Evolutionary conservation across 2,797 vertebrate species (phyloP).

Genomic region (Pangasius larnaudii): DNA sequence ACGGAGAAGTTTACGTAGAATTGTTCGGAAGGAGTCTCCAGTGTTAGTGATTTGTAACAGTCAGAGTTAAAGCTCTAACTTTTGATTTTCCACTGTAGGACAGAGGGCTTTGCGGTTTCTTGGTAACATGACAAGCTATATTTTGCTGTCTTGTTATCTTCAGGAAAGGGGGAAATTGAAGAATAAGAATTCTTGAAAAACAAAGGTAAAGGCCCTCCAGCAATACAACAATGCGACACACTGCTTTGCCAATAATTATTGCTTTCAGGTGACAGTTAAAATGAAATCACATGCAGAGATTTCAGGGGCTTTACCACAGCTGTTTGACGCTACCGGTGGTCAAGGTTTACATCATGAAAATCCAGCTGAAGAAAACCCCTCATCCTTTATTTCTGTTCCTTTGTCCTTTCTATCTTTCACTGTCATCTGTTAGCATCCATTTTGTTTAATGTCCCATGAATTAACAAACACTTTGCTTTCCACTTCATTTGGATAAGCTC

Average conservation of each 20-base stretch:
- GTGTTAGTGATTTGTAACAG: neutral
- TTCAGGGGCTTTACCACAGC: neutral
- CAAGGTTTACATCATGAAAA: neutral
- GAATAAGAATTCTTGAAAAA: neutral
- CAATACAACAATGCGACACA: neutral
- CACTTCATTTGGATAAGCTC: neutral
- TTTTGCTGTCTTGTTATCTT: neutral
- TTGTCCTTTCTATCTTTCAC: neutral
- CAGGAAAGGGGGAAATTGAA: neutral
- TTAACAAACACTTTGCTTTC: neutral
- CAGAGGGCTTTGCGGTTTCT: neutral
- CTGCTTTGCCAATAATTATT: neutral
- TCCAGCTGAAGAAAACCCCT: neutral
- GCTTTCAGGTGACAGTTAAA: neutral
- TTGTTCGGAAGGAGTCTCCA: neutral
- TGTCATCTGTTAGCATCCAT: neutral
- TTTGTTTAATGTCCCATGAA: neutral
- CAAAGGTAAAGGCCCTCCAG: neutral
- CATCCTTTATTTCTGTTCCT: neutral
- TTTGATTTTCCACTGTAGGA: neutral
- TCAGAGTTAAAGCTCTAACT: neutral
- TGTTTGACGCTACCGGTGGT: neutral
- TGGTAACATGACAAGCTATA: neutral
- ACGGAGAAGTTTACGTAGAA: neutral
- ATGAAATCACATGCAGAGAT: neutral